Percentiles rank a stretch among this genome's conserved stretches.
Conservation (phyloP, 2,797 vertebrate genomes). For the Bufotes viridis region DNA sequence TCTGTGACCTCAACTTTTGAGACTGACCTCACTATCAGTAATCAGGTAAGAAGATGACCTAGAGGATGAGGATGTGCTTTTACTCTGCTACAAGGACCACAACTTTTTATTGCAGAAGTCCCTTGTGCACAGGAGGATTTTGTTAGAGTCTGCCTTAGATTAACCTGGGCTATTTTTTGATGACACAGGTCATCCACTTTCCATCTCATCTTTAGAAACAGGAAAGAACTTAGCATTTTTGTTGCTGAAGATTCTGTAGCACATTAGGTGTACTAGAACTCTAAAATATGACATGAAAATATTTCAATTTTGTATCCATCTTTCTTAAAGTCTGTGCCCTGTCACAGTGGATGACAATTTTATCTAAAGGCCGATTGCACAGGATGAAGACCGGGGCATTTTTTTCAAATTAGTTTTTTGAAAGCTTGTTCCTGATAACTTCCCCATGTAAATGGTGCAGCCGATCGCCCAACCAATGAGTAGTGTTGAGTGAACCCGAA, state of each 20-base stretch:
- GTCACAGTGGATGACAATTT: background rate
- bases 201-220: background rate
- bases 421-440: too few relatives aligned
- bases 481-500: too few relatives aligned
- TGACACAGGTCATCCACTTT: background rate
- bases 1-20: background rate
- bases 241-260: background rate
- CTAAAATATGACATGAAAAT: too few relatives aligned
- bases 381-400: too few relatives aligned
- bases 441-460: too few relatives aligned
- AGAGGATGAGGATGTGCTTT: background rate
- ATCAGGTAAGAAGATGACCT: slow-evolving; percentile 5
- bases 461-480: too few relatives aligned
- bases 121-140: slow-evolving; percentile 12
- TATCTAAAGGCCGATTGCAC: background rate
- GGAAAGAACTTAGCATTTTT: background rate
- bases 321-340: background rate
- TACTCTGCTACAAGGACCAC: background rate
- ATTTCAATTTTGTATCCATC: background rate
- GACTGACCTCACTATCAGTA: slow-evolving; percentile 4
- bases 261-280: background rate
- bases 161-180: background rate
- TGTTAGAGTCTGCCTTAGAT: slow-evolving; percentile 8
- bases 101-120: background rate
- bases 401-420: too few relatives aligned